Conservation (phyloP, 2,113 vertebrate species). For the Pteruthius melanotis region DNA sequence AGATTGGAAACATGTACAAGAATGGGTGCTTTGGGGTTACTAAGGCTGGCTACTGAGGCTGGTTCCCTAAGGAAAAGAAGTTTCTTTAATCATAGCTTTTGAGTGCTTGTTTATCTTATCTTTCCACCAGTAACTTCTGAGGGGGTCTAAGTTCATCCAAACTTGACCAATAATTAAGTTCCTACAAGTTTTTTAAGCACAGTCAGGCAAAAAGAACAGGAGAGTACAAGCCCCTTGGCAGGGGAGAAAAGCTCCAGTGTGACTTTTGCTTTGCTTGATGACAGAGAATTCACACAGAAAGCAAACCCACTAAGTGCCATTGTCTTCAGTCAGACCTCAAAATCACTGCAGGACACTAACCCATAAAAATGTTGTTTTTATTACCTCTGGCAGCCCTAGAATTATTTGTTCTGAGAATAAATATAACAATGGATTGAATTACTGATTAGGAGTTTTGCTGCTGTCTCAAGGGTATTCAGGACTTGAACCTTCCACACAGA, state of each 20-base stretch:
- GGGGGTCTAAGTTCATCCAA: background rate
- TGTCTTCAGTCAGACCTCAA: background rate
- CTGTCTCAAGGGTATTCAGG: background rate
- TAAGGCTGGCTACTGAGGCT: background rate
- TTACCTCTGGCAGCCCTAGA: background rate
- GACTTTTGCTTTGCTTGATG: background rate
- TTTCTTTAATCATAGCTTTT: background rate
- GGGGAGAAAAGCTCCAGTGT: background rate
- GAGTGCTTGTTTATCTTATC: background rate
- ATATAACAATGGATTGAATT: background rate
- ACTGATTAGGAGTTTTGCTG: background rate
- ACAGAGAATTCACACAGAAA: background rate
- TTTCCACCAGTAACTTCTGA: background rate
- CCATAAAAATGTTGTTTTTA: background rate
- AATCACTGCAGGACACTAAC: background rate
- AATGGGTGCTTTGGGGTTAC: background rate
- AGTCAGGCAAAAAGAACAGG: background rate
- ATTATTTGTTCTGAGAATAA: background rate
- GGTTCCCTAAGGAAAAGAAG: background rate
- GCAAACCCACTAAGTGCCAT: background rate
- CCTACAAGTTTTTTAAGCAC: background rate
- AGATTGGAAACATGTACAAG: rapidly evolving
- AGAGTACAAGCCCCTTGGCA: rapidly evolving
- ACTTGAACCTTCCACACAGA: background rate
- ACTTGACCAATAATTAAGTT: background rate